Evolutionary conservation across 2,888 invertebrate species (phyloP).

Genomic region (Scaptomyza parva): DNA sequence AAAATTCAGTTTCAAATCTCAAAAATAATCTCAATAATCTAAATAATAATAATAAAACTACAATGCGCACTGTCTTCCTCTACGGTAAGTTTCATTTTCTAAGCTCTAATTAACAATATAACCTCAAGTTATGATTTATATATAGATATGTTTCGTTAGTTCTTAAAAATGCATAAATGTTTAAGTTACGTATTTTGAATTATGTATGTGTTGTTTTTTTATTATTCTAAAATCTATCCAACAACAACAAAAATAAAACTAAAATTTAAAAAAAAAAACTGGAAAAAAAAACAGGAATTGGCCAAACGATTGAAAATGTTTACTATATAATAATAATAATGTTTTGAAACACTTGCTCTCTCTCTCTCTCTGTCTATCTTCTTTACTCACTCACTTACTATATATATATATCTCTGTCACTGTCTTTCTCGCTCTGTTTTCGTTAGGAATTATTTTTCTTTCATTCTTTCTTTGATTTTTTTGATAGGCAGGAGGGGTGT

Average conservation of each 20-base stretch:
- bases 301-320: conserved; percentile 80
- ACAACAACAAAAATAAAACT: conserved; percentile 49
- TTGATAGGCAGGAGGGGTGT: conserved; percentile 82
- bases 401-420: conserved; percentile 41
- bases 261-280: conserved; percentile 65
- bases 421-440: conserved; percentile 44
- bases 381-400: conserved; percentile 39
- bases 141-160: conserved; percentile 44
- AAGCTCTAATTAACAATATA: conserved; percentile 67
- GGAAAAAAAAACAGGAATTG: conserved; percentile 81
- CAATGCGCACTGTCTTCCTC: conserved; percentile 70
- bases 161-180: conserved; percentile 38
- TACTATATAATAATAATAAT: no score
- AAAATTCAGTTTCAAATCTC: conserved; percentile 29
- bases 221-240: conserved; percentile 31
- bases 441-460: conserved; percentile 20
- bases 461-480: conserved; percentile 7
- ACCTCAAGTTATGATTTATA: conserved; percentile 47
- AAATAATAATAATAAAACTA: conserved; percentile 44
- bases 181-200: conserved; percentile 63
- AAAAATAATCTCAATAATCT: conserved; percentile 26
- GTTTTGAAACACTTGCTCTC: conserved; percentile 56
- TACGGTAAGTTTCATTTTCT: conserved; percentile 74
- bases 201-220: conserved; percentile 56
- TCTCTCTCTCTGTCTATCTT: conserved; percentile 45